Evolutionary conservation across 2,797 vertebrate genomes (phyloP).

Genomic region (Nyctalus aviator): DNA sequence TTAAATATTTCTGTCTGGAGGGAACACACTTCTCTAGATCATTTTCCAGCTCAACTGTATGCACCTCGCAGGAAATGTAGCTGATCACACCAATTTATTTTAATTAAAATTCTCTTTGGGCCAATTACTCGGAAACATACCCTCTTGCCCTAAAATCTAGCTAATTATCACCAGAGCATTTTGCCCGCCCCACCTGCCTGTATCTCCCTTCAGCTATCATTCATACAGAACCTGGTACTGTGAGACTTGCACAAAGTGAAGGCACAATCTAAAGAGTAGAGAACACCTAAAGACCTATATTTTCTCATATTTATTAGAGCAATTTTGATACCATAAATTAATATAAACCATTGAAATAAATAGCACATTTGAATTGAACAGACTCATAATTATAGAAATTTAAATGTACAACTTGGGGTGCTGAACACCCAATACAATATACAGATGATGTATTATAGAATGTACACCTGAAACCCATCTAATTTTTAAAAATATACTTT

Average conservation of each 20-base stretch:
- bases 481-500: background rate
- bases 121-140: slow-evolving; percentile 9
- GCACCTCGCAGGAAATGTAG: background rate
- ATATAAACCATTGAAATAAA: slow-evolving; percentile 7
- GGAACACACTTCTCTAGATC: background rate
- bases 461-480: background rate
- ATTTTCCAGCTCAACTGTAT: background rate
- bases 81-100: slow-evolving; percentile 13
- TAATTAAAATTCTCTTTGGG: slow-evolving; percentile 50
- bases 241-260: background rate
- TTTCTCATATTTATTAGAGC: background rate
- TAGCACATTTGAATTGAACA: background rate
- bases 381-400: background rate
- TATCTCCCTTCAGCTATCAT: background rate
- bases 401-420: background rate
- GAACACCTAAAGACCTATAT: background rate
- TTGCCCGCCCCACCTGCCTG: background rate
- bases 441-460: background rate
- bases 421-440: background rate
- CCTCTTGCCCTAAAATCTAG: background rate
- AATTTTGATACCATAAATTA: background rate
- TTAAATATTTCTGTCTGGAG: slow-evolving; percentile 39
- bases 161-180: background rate
- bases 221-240: background rate
- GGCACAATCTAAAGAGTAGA: background rate